These are phyloP conservation scores for Paramormyrops hopkinsi DNA, from an alignment of 2,797 vertebrate genomes.

Conservation along the genomic window DNA sequence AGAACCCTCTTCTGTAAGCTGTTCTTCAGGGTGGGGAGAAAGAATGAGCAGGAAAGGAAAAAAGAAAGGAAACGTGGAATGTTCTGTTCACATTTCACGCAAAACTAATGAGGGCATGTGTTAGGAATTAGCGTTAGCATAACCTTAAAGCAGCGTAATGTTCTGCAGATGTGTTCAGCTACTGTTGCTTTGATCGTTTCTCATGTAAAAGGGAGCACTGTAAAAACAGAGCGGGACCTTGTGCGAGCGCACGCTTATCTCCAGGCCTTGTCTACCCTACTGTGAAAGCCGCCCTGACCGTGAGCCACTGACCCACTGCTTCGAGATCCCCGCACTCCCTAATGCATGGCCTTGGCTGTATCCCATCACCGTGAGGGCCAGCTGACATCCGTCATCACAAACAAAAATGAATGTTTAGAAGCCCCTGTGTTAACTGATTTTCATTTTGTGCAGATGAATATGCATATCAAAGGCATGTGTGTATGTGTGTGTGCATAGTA, in stretches of 20 bases:
- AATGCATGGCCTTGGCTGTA: neutral
- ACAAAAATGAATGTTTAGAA: neutral
- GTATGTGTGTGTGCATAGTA: neutral
- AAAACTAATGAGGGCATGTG: conserved; percentile 53
- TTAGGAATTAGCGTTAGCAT: conserved; percentile 45
- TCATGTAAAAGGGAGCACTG: conserved; percentile 10
- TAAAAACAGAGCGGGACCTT: neutral
- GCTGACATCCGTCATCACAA: neutral
- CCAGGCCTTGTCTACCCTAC: neutral
- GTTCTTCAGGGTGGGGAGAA: neutral
- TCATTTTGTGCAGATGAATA: neutral
- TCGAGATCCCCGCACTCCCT: neutral
- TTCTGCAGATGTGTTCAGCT: conserved; percentile 50
- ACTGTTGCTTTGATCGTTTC: conserved; percentile 24
- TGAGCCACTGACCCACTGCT: neutral
- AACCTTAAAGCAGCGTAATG: conserved; percentile 50
- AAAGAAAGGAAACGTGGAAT: neutral
- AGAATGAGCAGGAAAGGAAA: neutral
- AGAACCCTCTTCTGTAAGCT: neutral
- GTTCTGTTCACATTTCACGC: conserved; percentile 22
- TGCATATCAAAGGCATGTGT: neutral
- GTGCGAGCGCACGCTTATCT: neutral
- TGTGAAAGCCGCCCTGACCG: neutral
- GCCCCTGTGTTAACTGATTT: neutral
- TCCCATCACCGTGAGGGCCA: neutral